Evolutionary conservation across 1,140 invertebrate genomes (phyloP).

Genomic region (Lucilia cuprina): DNA sequence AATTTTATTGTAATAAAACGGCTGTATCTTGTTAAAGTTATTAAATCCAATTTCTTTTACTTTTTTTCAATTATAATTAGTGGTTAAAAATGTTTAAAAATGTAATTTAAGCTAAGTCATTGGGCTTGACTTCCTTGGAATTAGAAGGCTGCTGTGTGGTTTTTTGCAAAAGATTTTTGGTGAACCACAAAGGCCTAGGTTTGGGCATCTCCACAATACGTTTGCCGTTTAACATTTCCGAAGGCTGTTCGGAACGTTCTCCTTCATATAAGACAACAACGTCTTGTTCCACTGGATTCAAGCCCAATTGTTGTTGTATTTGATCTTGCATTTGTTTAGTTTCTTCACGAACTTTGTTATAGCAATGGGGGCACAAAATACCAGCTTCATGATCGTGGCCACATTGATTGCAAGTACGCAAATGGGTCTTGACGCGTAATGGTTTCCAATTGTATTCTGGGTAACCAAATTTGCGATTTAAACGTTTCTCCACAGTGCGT

Average conservation of each 20-base stretch:
- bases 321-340: slow-evolving; percentile 78
- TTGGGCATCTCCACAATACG: slow-evolving; percentile 78
- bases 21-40: slow-evolving; percentile 30
- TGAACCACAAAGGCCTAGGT: slow-evolving; percentile 79
- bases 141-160: slow-evolving; percentile 72
- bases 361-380: slow-evolving; percentile 82
- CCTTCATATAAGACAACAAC: slow-evolving; percentile 84
- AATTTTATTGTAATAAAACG: slow-evolving; percentile 20
- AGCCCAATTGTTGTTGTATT: slow-evolving; percentile 74
- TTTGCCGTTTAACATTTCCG: slow-evolving; percentile 69
- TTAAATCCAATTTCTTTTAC: neutral
- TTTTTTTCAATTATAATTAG: slow-evolving; percentile 7
- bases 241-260: slow-evolving; percentile 69
- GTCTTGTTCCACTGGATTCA: slow-evolving; percentile 80
- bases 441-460: slow-evolving; percentile 73
- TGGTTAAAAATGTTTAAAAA: neutral
- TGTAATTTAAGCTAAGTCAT: slow-evolving; percentile 69
- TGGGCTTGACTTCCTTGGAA: slow-evolving; percentile 75
- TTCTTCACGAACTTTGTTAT: slow-evolving; percentile 79
- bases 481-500: slow-evolving; percentile 75
- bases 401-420: slow-evolving; percentile 79
- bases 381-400: slow-evolving; percentile 80
- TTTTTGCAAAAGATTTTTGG: slow-evolving; percentile 81
- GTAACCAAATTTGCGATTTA: slow-evolving; percentile 74
- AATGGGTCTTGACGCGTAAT: slow-evolving; percentile 73